Conservation (phyloP, 2,113 vertebrate genomes). For the Oncorhynchus mykiss region DNA sequence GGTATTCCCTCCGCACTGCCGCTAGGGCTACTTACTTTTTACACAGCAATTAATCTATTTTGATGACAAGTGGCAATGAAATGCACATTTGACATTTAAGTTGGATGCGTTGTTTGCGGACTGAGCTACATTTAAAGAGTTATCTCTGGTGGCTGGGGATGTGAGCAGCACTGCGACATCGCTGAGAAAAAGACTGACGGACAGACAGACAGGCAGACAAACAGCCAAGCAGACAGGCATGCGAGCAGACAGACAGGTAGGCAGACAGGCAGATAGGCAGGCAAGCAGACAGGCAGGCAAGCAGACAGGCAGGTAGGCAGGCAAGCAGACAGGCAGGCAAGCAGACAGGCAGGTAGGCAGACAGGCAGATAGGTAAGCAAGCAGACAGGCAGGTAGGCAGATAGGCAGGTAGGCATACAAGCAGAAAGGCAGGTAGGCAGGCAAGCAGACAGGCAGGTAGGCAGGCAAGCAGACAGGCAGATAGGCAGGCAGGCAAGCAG, state of each 20-base stretch:
- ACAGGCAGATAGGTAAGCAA: background rate
- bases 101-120: conserved; percentile 6
- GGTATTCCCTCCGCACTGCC: background rate
- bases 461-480: no score
- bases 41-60: conserved; percentile 19
- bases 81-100: conserved; percentile 21
- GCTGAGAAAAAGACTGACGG: background rate
- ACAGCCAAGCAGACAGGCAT: no score
- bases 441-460: no score
- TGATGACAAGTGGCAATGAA: conserved; percentile 27
- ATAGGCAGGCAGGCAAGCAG: no score
- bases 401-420: no score
- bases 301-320: background rate
- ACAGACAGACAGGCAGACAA: background rate
- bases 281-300: background rate
- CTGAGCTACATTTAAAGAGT: background rate
- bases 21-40: background rate
- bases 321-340: background rate
- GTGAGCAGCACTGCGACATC: conserved; percentile 18
- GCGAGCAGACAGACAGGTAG: no score
- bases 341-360: background rate
- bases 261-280: background rate
- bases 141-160: background rate
- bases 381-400: background rate
- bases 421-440: no score